These are phyloP conservation scores for Oreamnos americanus DNA, from an alignment of 2,113 vertebrate species.

Conservation along the genomic window DNA sequence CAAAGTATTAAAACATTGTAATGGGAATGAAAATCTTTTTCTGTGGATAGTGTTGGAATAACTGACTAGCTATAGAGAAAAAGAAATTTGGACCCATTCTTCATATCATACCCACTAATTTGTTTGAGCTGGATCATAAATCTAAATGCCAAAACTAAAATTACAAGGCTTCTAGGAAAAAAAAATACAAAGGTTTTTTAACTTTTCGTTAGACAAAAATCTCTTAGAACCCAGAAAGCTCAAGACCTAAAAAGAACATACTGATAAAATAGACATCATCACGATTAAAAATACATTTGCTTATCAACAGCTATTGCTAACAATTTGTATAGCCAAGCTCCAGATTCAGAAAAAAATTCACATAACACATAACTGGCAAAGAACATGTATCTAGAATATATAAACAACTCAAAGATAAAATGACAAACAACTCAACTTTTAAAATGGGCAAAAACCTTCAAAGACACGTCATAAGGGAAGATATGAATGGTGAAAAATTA, in stretches of 20 bases:
- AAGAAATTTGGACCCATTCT: background rate
- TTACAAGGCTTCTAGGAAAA: background rate
- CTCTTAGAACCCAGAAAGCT: background rate
- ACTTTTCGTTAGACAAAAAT: background rate
- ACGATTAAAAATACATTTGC: background rate
- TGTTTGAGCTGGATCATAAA: background rate
- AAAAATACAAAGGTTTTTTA: background rate
- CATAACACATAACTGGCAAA: background rate
- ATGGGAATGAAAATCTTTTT: background rate
- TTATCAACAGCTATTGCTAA: background rate
- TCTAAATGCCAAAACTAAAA: background rate
- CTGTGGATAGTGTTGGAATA: background rate
- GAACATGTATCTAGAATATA: background rate
- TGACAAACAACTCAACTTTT: background rate
- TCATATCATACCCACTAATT: background rate
- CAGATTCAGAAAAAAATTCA: background rate
- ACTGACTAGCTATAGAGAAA: background rate
- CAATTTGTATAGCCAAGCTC: background rate
- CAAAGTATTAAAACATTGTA: background rate
- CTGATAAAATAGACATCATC: background rate
- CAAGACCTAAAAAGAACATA: background rate
- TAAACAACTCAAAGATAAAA: constrained; percentile 6
- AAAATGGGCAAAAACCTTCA: background rate
- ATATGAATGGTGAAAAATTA: background rate
- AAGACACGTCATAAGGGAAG: background rate